Evolutionary conservation across 2,797 vertebrate species (phyloP).

Genomic region (Coendou prehensilis): DNA sequence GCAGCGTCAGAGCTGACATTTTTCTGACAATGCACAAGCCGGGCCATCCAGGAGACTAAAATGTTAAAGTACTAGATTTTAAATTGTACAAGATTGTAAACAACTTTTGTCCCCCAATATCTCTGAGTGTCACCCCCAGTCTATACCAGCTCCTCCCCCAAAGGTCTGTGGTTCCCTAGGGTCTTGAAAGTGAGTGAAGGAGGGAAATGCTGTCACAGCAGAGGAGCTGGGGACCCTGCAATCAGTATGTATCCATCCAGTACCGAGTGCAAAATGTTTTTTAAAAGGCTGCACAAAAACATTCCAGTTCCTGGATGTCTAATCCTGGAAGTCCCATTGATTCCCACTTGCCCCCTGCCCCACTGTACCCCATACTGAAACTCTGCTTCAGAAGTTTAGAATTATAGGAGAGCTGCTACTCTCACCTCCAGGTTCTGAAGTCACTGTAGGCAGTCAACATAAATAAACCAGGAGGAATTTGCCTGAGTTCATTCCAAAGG

Average conservation of each 20-base stretch:
- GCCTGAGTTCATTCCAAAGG: constrained; percentile 60
- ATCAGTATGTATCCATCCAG: background rate
- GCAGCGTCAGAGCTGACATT: background rate
- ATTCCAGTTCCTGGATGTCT: background rate
- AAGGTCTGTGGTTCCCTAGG: background rate
- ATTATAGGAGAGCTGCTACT: background rate
- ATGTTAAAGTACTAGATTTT: background rate
- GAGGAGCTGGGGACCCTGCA: background rate
- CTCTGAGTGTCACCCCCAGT: background rate
- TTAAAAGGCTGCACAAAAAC: background rate
- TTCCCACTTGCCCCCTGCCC: background rate
- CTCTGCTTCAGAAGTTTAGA: constrained; percentile 14
- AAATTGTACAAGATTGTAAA: background rate
- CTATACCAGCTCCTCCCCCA: background rate
- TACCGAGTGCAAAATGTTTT: background rate
- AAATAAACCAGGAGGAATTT: constrained; percentile 11
- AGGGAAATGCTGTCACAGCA: background rate
- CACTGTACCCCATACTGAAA: background rate
- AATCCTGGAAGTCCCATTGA: background rate
- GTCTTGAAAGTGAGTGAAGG: background rate
- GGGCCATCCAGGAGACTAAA: background rate
- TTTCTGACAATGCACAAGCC: background rate
- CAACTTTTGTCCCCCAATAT: background rate
- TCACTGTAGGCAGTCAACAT: constrained; percentile 16
- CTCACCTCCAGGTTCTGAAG: constrained; percentile 1